Evolutionary conservation across 2,888 invertebrate species (phyloP).

Genomic region (Furcula furcula): DNA sequence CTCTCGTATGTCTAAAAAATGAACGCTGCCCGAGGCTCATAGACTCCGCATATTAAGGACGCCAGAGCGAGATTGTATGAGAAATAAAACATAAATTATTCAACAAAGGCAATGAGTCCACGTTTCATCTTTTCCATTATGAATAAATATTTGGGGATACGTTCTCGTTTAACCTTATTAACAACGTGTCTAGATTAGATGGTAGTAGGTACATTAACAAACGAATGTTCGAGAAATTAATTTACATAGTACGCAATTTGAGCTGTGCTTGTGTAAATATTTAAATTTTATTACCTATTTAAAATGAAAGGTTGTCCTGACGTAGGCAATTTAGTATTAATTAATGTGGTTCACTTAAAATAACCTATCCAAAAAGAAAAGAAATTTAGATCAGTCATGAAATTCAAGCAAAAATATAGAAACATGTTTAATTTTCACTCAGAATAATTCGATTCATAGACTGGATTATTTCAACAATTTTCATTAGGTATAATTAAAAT

Average conservation of each 20-base stretch:
- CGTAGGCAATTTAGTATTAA: slow-evolving; percentile 9
- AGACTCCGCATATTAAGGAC: slow-evolving; percentile 43
- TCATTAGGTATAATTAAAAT: no score
- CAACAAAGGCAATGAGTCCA: slow-evolving; percentile 62
- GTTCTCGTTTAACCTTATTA: slow-evolving; percentile 55
- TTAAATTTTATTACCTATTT: slow-evolving; percentile 9
- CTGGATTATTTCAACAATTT: no score
- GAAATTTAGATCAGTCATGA: no score
- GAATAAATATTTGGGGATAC: slow-evolving; percentile 57
- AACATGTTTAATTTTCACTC: no score
- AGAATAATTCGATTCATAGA: no score
- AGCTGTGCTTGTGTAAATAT: slow-evolving; percentile 22
- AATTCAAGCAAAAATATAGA: no score
- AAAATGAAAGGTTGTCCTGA: slow-evolving; percentile 6
- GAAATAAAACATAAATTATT: slow-evolving; percentile 71
- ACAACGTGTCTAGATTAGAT: slow-evolving; percentile 42
- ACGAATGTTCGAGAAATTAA: slow-evolving; percentile 28
- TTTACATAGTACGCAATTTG: slow-evolving; percentile 15
- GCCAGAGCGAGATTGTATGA: slow-evolving; percentile 44
- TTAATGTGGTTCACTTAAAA: no score
- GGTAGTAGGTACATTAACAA: slow-evolving; percentile 30
- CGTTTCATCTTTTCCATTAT: slow-evolving; percentile 66
- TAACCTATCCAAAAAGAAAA: no score
- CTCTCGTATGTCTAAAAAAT: slow-evolving; percentile 41
- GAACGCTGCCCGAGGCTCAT: slow-evolving; percentile 46